Conservation (phyloP, 2,113 vertebrate species). For the Oreochromis aureus region DNA sequence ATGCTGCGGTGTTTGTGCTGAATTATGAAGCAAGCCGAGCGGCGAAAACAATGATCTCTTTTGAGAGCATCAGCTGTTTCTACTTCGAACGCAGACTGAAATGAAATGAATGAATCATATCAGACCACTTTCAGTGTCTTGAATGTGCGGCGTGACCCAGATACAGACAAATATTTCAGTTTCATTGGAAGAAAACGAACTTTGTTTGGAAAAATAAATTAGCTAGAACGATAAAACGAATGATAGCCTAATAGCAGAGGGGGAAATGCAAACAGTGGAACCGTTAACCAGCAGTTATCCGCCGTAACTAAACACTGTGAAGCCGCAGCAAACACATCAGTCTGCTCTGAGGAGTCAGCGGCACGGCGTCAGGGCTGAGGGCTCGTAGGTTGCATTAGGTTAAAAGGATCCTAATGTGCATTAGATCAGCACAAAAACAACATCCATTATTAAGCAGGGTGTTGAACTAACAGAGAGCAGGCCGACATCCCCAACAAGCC, state of each 20-base stretch:
- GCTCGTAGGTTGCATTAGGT: constrained; percentile 54
- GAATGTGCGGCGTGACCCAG: neutral
- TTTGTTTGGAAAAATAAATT: neutral
- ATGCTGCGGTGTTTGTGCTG: neutral
- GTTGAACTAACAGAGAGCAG: constrained; percentile 17
- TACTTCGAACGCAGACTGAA: neutral
- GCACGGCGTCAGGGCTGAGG: neutral
- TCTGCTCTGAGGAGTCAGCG: constrained; percentile 29
- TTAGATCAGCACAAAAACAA: constrained; percentile 56
- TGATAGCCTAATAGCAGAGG: neutral
- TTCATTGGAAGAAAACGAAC: neutral
- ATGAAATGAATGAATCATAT: constrained; percentile 3
- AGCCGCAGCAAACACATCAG: constrained; percentile 1
- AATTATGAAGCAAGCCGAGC: neutral
- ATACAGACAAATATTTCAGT: neutral
- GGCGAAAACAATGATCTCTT: constrained; percentile 16
- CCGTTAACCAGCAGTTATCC: neutral
- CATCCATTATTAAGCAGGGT: constrained; percentile 67
- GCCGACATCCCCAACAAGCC: constrained; percentile 26
- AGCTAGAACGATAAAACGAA: neutral
- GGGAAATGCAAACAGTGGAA: neutral
- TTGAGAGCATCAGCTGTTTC: constrained; percentile 22
- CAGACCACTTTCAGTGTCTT: neutral
- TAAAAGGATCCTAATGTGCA: constrained; percentile 64
- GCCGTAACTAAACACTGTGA: constrained; percentile 16